These are phyloP conservation scores for Drosophila monieri DNA, from an alignment of 2,888 invertebrate genomes.

Conservation along the genomic window DNA sequence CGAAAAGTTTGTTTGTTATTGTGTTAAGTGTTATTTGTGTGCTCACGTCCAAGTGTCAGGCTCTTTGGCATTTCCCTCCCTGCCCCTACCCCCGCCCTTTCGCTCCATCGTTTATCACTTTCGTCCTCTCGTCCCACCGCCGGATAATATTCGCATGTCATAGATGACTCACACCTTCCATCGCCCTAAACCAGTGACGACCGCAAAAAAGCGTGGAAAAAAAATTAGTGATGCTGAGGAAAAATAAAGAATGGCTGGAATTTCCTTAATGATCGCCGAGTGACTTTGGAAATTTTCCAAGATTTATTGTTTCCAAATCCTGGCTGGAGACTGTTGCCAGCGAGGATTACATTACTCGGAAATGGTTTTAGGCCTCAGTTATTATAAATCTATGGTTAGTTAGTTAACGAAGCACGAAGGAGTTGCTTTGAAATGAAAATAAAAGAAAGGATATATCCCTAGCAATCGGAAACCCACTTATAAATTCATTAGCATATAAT, in stretches of 20 bases:
- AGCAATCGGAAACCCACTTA: constrained; percentile 50
- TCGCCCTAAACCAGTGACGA: constrained; percentile 33
- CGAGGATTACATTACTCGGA: neutral
- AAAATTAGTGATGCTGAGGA: constrained; percentile 22
- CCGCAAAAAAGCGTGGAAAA: constrained; percentile 23
- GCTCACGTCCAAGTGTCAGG: constrained; percentile 78
- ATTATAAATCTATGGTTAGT: neutral
- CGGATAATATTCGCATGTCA: constrained; percentile 61
- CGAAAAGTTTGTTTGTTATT: constrained; percentile 82
- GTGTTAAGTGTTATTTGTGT: constrained; percentile 82
- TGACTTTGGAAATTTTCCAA: constrained; percentile 23
- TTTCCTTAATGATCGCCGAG: constrained; percentile 35
- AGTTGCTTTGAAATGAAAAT: neutral
- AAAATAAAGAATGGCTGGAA: constrained; percentile 22
- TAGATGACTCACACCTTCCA: constrained; percentile 48
- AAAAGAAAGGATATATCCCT: neutral
- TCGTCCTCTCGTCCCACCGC: constrained; percentile 50
- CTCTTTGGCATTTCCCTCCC: constrained; percentile 23
- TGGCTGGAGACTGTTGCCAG: neutral
- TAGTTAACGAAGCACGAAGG: too few relatives aligned
- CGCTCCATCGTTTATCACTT: constrained; percentile 73
- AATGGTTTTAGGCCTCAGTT: neutral
- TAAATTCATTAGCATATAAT: constrained; percentile 77
- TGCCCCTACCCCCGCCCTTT: neutral
- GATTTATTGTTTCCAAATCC: constrained; percentile 30